Evolutionary conservation across 2,113 vertebrate species (phyloP).

Genomic region (Todiramphus chloris): DNA sequence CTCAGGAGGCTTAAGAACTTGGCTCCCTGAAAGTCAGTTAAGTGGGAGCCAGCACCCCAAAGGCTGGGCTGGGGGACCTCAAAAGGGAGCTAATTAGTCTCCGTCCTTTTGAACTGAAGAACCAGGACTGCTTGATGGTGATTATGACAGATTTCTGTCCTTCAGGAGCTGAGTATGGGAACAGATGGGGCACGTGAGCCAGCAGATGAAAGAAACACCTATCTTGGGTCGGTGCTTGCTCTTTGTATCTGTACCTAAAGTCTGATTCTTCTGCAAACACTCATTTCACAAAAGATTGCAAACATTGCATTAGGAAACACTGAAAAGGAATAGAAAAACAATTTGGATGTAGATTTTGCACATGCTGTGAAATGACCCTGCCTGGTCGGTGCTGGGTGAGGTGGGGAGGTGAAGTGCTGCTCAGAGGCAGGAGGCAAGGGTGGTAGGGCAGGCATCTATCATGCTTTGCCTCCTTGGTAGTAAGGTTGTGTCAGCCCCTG

Average conservation of each 20-base stretch:
- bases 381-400: not conserved
- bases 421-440: not conserved
- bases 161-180: not conserved
- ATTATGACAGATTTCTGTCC: not conserved
- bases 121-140: not conserved
- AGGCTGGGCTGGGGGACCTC: not conserved
- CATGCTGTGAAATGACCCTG: not conserved
- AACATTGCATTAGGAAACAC: not conserved
- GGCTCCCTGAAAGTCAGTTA: not conserved
- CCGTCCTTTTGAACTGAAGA: not conserved
- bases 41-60: not conserved
- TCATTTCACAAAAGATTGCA: constrained; percentile 12
- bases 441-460: fast-evolving
- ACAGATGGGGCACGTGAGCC: not conserved
- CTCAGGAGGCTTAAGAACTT: not conserved
- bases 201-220: constrained; percentile 8
- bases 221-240: not conserved
- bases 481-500: not conserved
- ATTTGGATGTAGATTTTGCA: not conserved
- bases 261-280: not conserved
- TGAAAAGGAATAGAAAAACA: not conserved
- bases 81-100: not conserved
- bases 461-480: fast-evolving
- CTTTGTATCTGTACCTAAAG: not conserved
- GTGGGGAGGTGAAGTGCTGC: not conserved